Percentiles rank a stretch among this genome's conserved stretches.
phyloP scores from a whole-genome alignment of 1,140 invertebrate genomes.

The Conus betulinus region DNA sequence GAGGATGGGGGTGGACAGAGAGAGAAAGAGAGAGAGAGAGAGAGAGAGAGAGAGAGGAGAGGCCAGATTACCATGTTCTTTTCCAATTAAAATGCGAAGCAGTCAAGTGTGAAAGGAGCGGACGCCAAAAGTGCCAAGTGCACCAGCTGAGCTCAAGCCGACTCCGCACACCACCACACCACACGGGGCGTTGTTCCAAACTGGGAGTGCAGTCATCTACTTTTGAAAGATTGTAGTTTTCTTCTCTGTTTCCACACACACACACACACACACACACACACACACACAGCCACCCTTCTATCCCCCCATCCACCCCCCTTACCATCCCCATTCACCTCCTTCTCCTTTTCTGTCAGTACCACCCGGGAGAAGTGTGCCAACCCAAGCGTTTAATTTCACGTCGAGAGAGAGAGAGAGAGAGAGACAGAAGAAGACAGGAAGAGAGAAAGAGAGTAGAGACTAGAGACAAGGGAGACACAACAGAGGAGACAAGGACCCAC shows the following conservation, averaged over 20 bases:
- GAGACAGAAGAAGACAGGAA: background rate
- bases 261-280: background rate
- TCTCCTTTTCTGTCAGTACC: no score
- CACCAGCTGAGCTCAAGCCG: background rate
- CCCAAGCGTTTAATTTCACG: no score
- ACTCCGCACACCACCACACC: no score
- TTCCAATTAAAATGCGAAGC: background rate
- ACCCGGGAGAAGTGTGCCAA: background rate
- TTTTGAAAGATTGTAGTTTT: background rate
- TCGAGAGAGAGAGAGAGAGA: background rate
- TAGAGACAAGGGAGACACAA: background rate
- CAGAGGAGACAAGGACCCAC: background rate
- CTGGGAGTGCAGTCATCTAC: background rate
- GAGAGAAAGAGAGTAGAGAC: background rate
- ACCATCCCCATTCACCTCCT: no score
- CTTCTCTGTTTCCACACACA: background rate
- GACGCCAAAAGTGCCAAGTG: background rate
- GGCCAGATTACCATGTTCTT: background rate
- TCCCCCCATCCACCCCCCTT: no score
- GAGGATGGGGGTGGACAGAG: conserved; percentile 9
- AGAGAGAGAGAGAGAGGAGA: background rate
- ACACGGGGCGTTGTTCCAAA: no score
- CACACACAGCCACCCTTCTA: background rate
- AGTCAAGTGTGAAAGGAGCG: background rate
- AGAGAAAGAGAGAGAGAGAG: background rate